Evolutionary conservation across 2,113 vertebrate genomes (phyloP), one percentile per base, ranked within the genome.

Genomic region (Dendrocopos noguchii): DNA sequence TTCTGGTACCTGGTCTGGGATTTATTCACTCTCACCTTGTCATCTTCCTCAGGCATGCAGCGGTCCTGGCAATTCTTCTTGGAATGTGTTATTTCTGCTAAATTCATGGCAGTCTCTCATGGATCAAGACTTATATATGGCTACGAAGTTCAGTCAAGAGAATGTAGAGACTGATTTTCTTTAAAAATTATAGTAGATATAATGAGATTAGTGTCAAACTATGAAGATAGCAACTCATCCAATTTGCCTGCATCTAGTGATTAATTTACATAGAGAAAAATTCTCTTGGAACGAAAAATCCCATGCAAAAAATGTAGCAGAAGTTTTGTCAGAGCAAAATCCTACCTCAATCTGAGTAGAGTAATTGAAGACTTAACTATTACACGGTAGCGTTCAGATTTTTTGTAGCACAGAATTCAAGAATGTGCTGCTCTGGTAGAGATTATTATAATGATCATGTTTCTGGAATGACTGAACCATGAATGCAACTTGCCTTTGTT

Each of bases 11-110:
- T 75, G 57, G 27, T 90, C 90, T 84, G 87, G 93, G 81, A 93
- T 96, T 93, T 92, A 89, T 94, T 96, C 84, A 93, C 89, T 92
- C 67, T 60, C 60, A 68, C 47, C 84, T 83, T 87, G 90, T 95
- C 95, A 92, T 77, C 65, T 91, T 91, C 47, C 25, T 74, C 84
- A 44, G 31, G 31, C 36, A 12, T 39, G 17, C 20, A 12, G 21
- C 82, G 72, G 53, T 82, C 39, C 57, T 59, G 59, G 84, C n/a
- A 77, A 71, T 92, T 80, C 79, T 87, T 91, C 81, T 82, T 87
- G 42, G 36, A n/a, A n/a, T 75, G 4, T 61, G 53, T 44, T 81
- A 1, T 22, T 59, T 28, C 61, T 90, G 72, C 87, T 83, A 21
- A 78, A 88, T 77, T 72, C 46, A 4, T 84, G 70, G 84, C 86